These are phyloP conservation scores for Hirudo medicinalis DNA, from an alignment of 1,140 invertebrate genomes.

Conservation along the genomic window DNA sequence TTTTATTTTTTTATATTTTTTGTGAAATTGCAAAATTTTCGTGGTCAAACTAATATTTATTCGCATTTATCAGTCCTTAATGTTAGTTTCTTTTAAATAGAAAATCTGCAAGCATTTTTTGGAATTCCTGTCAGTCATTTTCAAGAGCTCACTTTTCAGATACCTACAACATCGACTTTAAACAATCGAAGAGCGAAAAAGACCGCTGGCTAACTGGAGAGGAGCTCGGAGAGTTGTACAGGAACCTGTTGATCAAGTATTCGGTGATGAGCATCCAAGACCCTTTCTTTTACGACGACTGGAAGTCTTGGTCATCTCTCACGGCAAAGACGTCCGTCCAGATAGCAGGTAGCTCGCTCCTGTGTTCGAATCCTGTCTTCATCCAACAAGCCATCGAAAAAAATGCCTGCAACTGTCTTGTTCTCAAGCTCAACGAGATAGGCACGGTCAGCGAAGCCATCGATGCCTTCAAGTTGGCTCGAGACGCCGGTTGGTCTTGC, in stretches of 20 bases:
- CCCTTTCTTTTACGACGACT: constrained; percentile 94
- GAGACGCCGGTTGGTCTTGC: constrained; percentile 84
- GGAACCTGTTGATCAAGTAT: constrained; percentile 79
- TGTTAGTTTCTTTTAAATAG: too few relatives aligned
- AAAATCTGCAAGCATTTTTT: too few relatives aligned
- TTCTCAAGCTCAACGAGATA: constrained; percentile 97
- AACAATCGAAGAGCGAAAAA: background rate
- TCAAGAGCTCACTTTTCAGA: too few relatives aligned
- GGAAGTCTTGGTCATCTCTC: constrained; percentile 76
- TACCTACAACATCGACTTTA: too few relatives aligned
- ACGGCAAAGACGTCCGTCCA: background rate
- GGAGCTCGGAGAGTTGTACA: constrained; percentile 71
- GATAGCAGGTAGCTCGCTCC: constrained; percentile 50
- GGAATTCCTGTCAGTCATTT: too few relatives aligned
- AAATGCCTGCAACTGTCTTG: constrained; percentile 89
- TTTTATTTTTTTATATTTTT: too few relatives aligned
- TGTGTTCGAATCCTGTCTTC: constrained; percentile 83
- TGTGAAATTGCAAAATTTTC: too few relatives aligned
- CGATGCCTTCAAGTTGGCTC: constrained; percentile 79
- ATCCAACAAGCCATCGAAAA: constrained; percentile 89
- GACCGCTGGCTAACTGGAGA: constrained; percentile 59
- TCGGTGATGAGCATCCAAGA: constrained; percentile 97
- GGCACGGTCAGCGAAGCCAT: constrained; percentile 94
- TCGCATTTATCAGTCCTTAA: too few relatives aligned
- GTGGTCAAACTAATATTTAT: too few relatives aligned